Conservation (phyloP, 1,140 invertebrate species). For the Condylostylus longicornis region DNA sequence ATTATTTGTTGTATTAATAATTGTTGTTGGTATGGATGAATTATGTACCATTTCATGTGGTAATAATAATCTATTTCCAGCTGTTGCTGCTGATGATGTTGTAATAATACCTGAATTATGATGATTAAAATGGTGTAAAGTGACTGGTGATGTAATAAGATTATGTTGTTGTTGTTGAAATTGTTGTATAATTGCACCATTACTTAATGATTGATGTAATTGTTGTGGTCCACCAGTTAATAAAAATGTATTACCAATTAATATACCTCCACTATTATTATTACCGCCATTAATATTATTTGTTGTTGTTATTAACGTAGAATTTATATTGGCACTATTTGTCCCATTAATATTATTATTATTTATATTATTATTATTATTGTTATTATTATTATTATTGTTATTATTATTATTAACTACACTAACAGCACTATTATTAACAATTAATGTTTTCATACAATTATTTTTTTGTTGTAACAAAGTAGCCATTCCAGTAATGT, state of each 20-base stretch:
- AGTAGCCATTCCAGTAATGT: conserved; percentile 12
- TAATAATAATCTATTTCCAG: conserved; percentile 13
- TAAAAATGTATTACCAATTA: conserved; percentile 3
- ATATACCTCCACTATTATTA: conserved; percentile 11
- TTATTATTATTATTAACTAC: neutral
- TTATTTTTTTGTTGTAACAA: conserved; percentile 32
- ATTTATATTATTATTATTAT: too few relatives aligned
- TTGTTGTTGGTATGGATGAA: conserved; percentile 4
- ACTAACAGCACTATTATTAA: conserved; percentile 15
- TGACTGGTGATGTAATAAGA: conserved; percentile 1
- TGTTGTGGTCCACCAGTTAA: too few relatives aligned
- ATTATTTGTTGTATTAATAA: conserved; percentile 4
- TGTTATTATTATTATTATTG: too few relatives aligned
- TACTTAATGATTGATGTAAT: too few relatives aligned
- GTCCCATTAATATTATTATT: too few relatives aligned
- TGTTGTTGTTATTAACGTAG: too few relatives aligned
- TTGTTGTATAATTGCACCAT: conserved; percentile 4
- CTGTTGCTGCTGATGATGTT: neutral
- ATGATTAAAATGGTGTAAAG: neutral
- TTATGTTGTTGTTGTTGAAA: conserved; percentile 3
- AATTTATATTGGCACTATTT: too few relatives aligned
- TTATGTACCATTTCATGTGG: conserved; percentile 28
- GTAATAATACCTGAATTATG: neutral
- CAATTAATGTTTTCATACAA: conserved; percentile 36
- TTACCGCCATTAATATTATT: conserved; percentile 5